Percentiles rank a stretch among this genome's conserved stretches.
phyloP scores from a whole-genome alignment of 1,140 invertebrate genomes.

The Drosophila simulans region DNA sequence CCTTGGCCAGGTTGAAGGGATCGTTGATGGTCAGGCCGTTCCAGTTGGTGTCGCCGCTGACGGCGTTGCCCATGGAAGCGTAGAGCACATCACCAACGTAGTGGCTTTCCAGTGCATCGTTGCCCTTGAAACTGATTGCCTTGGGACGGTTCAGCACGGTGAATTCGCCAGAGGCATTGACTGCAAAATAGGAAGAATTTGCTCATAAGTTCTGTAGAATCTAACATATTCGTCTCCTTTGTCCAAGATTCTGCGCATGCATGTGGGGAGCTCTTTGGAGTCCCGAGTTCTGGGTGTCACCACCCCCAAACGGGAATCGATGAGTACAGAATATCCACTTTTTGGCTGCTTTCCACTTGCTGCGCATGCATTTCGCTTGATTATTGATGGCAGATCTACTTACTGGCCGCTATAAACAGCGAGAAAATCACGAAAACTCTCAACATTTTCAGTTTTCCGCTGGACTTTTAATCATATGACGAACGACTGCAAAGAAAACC shows the following conservation, averaged over 20 bases:
- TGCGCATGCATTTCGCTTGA: too few species aligned
- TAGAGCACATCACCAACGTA: slow-evolving; percentile 90
- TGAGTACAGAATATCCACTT: slow-evolving; percentile 10
- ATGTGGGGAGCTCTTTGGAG: slow-evolving; percentile 9
- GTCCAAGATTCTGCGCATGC: slow-evolving; percentile 61
- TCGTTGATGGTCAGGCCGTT: slow-evolving; percentile 89
- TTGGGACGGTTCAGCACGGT: slow-evolving; percentile 88
- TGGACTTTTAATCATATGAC: slow-evolving; percentile 84
- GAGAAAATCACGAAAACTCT: slow-evolving; percentile 71
- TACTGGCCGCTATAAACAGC: slow-evolving; percentile 79
- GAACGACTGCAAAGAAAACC: slow-evolving; percentile 76
- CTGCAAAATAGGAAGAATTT: slow-evolving; percentile 84
- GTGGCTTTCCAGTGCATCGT: slow-evolving; percentile 87
- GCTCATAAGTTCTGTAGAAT: slow-evolving; percentile 54
- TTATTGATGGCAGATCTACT: slow-evolving; percentile 46
- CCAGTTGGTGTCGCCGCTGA: slow-evolving; percentile 88
- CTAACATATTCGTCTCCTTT: background rate
- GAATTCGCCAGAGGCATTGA: slow-evolving; percentile 88
- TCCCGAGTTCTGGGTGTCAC: slow-evolving; percentile 8
- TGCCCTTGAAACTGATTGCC: slow-evolving; percentile 88
- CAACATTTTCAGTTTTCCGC: slow-evolving; percentile 79
- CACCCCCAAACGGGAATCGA: slow-evolving; percentile 18
- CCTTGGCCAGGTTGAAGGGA: slow-evolving; percentile 91
- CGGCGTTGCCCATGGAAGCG: slow-evolving; percentile 89
- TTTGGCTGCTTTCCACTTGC: background rate